Percentiles rank a stretch among this genome's conserved stretches.
Evolutionary conservation across 1,140 invertebrate genomes (phyloP).

Genomic region (Drosophila seguyi): DNA sequence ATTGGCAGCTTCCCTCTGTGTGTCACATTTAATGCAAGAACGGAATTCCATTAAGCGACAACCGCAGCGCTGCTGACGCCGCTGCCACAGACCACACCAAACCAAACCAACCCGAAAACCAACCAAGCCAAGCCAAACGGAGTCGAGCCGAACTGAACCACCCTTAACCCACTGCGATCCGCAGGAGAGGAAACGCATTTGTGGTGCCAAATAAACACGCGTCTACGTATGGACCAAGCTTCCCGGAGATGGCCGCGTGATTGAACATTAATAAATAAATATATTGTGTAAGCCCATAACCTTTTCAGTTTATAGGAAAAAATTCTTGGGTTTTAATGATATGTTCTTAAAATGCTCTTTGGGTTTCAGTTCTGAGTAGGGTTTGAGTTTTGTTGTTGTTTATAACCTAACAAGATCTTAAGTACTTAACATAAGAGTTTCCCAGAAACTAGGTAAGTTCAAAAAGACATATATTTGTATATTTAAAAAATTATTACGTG

Average conservation of each 20-base stretch:
- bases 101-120: slow-evolving; percentile 31
- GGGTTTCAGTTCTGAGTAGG: no score
- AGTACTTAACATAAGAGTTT: background rate
- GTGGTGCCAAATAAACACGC: slow-evolving; percentile 79
- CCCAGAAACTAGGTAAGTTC: no score
- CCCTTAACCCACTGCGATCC: slow-evolving; percentile 24
- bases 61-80: slow-evolving; percentile 66
- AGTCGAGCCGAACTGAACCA: slow-evolving; percentile 30
- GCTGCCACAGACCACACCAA: slow-evolving; percentile 68
- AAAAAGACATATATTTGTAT: no score
- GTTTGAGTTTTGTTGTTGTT: background rate
- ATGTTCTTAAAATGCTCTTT: background rate
- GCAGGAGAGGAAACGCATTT: slow-evolving; percentile 75
- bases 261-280: background rate
- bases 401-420: background rate
- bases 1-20: slow-evolving; percentile 78
- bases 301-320: background rate
- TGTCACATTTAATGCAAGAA: slow-evolving; percentile 82
- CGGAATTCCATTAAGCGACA: slow-evolving; percentile 84
- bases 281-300: no score
- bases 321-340: background rate
- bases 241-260: slow-evolving; percentile 32
- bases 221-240: slow-evolving; percentile 26
- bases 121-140: slow-evolving; percentile 21
- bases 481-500: background rate